Percentiles rank a stretch among this genome's conserved stretches.
Conservation (phyloP, 2,113 vertebrate genomes). For the Pelobates fuscus region DNA sequence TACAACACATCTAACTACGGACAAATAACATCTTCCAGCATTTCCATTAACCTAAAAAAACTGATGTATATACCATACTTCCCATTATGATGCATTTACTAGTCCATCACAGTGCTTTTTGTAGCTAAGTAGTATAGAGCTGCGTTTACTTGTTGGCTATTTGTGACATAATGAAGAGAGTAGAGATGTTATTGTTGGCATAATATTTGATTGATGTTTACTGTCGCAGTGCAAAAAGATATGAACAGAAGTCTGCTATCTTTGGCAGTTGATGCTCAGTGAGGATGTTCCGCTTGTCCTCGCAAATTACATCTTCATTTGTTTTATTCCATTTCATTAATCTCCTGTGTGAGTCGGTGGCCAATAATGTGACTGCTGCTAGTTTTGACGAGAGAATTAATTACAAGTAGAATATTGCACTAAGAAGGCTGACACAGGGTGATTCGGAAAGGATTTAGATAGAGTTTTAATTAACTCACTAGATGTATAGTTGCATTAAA, state of each 20-base stretch:
- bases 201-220: conserved; percentile 69
- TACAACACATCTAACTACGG: no score
- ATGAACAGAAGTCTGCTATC: conserved; percentile 61
- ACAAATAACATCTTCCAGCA: no score
- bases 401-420: conserved; percentile 54
- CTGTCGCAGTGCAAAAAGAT: conserved; percentile 61
- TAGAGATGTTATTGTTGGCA: conserved; percentile 54
- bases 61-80: no score
- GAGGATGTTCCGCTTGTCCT: conserved; percentile 58
- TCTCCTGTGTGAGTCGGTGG: conserved; percentile 57
- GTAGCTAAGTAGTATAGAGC: conserved; percentile 55
- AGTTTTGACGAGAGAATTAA: conserved; percentile 55
- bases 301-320: conserved; percentile 61
- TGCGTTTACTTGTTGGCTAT: conserved; percentile 36
- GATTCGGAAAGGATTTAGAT: conserved; percentile 45
- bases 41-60: no score
- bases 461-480: conserved; percentile 56
- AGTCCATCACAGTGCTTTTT: not conserved
- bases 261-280: conserved; percentile 60
- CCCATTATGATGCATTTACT: not conserved
- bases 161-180: conserved; percentile 51
- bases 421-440: conserved; percentile 48
- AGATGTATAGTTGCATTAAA: conserved; percentile 44
- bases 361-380: conserved; percentile 54
- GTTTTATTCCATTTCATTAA: conserved; percentile 66